Percentiles rank a stretch among this genome's conserved stretches.
phyloP scores from a whole-genome alignment of 2,888 invertebrate genomes.

The Drosophila peninsularis region DNA sequence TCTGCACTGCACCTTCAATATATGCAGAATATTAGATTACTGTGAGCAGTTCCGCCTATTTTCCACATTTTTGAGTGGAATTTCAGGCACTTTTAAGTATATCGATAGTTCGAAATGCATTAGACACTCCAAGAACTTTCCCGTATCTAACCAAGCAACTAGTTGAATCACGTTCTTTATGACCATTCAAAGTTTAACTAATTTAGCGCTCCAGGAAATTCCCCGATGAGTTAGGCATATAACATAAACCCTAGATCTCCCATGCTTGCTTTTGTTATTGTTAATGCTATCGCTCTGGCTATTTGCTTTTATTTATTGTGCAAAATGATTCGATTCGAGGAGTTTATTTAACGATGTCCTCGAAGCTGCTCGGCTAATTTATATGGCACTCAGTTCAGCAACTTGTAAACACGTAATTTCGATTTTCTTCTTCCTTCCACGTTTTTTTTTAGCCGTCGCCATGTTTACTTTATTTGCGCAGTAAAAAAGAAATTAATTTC shows the following conservation, averaged over 20 bases:
- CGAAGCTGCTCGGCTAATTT: constrained; percentile 2
- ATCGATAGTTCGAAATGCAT: not conserved
- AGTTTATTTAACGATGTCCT: constrained; percentile 5
- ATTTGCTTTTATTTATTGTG: constrained; percentile 5
- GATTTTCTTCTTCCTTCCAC: not conserved
- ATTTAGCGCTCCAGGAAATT: not conserved
- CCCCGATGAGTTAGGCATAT: not conserved
- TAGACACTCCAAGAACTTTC: not conserved
- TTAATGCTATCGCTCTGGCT: not conserved
- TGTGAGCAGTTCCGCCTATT: no score
- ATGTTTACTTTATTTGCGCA: constrained; percentile 21
- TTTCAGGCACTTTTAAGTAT: not conserved
- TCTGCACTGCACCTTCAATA: no score
- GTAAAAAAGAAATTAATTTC: constrained; percentile 23
- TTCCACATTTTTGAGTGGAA: not conserved
- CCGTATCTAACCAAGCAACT: not conserved
- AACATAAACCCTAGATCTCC: not conserved
- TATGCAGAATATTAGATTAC: no score
- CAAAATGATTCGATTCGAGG: not conserved
- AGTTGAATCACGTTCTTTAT: not conserved
- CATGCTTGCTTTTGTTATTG: not conserved
- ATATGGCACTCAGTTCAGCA: constrained; percentile 4
- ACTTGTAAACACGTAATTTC: constrained; percentile 2
- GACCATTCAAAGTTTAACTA: not conserved
- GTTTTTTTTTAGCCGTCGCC: not conserved